These are phyloP conservation scores for Heliconius hewitsoni DNA, from an alignment of 1,140 invertebrate species.

Conservation along the genomic window DNA sequence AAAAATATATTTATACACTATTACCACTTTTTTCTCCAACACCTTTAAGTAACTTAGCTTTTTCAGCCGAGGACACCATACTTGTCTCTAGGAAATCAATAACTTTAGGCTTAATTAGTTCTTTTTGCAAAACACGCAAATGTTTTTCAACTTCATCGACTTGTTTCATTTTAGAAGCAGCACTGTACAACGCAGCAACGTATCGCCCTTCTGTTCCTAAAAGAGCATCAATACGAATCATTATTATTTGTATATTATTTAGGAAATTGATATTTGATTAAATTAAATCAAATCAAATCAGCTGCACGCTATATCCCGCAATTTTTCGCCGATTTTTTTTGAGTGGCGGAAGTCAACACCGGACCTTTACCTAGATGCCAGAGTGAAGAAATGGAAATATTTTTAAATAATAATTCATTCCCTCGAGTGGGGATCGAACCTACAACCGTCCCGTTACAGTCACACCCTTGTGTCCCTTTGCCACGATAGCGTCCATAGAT, in stretches of 20 bases:
- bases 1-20: neutral
- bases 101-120: slow-evolving; percentile 87
- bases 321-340: too few species aligned
- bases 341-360: too few species aligned
- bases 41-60: slow-evolving; percentile 57
- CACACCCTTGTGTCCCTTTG: too few species aligned
- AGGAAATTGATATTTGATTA: neutral
- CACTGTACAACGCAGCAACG: slow-evolving; percentile 96
- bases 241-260: neutral
- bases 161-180: slow-evolving; percentile 93
- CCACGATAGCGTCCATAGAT: too few species aligned
- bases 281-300: too few species aligned
- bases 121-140: slow-evolving; percentile 85
- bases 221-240: neutral
- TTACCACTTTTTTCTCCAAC: slow-evolving; percentile 50
- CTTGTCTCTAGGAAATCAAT: slow-evolving; percentile 87
- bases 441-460: too few species aligned
- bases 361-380: too few species aligned
- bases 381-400: too few species aligned
- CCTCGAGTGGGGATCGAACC: too few species aligned
- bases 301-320: too few species aligned
- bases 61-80: slow-evolving; percentile 51
- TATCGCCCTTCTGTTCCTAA: slow-evolving; percentile 91
- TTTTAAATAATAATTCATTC: too few species aligned
- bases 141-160: slow-evolving; percentile 96